Base-by-base conservation (phyloP, 2,113 vertebrate species). In the Hyla sarda region DNA sequence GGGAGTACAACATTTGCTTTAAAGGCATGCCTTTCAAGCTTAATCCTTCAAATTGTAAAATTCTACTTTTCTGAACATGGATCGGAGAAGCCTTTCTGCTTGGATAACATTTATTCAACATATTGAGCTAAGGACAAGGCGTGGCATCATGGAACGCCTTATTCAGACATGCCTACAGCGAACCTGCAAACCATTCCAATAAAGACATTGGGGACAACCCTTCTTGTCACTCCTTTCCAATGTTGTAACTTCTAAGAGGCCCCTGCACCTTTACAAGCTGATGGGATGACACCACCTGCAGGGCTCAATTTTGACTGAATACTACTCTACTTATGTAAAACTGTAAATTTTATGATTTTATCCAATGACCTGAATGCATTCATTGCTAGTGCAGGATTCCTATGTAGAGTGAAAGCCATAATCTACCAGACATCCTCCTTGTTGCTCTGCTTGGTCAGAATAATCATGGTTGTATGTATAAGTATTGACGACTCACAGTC, bases 51-150 rank as follows among this genome's bases (percentile, higher is more conserved):
- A 19, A 54, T 52, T 3, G 14, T 14, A 32, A 32, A 54, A 19
- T 52, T 54, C 47, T 19, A 32, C 28, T 11, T 17, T 54, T 0
- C 37, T 41, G 32, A 80, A 56, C 41, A 25, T 17, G 25, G 9
- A 23, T 37, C 1, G n/a, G n/a, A 69, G 37, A 82, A 72, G 25
- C 12, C n/a, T 78, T 71, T 69, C 17, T 85, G 74, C 30, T 28
- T 54, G 84, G 84, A 85, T 71, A 85, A 78, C 41, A 79, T 85
- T 85, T 85, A 79, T 85, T 85, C 75, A 85, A 32, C 32, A 47
- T 34, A 41, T 69, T 48, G 75, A 37, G 50, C 41, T n/a, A 67
- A 67, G n/a, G 19, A 69, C 37, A 28, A n/a, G 14, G 1, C 5
- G 32, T 25, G 34, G n/a, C 56, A 47, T 54, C 25, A 73, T n/a